Conservation (phyloP, 2,113 vertebrate species). For the Taxidea taxus region DNA sequence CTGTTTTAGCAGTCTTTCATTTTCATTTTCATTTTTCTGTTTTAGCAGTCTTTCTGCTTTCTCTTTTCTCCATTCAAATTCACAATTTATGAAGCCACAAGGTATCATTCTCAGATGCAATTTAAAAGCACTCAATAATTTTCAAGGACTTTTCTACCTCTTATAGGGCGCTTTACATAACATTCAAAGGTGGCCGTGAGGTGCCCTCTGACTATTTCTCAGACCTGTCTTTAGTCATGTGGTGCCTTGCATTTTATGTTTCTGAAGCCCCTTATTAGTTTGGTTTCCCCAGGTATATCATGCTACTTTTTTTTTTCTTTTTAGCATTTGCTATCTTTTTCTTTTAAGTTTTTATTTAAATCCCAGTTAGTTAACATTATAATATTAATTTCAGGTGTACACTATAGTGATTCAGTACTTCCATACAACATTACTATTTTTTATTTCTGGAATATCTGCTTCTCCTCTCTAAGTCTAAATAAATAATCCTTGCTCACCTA, state of each 20-base stretch:
- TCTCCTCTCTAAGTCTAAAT: background rate
- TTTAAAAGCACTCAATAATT: background rate
- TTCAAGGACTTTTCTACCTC: background rate
- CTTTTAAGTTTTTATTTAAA: background rate
- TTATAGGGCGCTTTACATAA: background rate
- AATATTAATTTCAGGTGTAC: background rate
- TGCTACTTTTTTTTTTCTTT: background rate
- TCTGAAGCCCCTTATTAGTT: background rate
- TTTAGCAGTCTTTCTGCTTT: background rate
- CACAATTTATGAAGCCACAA: background rate
- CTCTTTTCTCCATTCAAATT: background rate
- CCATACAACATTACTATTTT: background rate
- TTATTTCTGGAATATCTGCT: background rate
- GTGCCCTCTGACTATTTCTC: background rate
- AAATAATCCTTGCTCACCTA: background rate
- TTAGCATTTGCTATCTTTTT: background rate
- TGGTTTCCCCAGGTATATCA: background rate
- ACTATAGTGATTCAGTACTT: background rate
- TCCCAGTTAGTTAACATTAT: background rate
- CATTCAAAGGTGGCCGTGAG: background rate
- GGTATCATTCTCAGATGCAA: background rate
- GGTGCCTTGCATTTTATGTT: background rate
- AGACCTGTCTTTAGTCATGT: background rate
- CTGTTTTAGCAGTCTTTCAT: background rate
- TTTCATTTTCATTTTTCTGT: background rate